These are phyloP conservation scores for Cyclophora punctaria DNA, from an alignment of 2,888 invertebrate species.

Conservation along the genomic window DNA sequence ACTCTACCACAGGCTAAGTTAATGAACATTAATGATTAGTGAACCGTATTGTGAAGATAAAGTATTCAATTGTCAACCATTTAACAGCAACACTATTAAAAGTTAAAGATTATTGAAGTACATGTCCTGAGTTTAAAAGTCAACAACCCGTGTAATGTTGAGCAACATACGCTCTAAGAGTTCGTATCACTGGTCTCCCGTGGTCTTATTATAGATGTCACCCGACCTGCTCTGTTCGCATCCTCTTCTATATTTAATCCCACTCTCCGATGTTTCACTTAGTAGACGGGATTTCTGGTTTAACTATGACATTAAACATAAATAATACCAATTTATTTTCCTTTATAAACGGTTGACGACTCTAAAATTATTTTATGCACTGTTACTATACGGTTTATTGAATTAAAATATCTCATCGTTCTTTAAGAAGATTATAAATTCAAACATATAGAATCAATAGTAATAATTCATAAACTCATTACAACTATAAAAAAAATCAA, in stretches of 20 bases:
- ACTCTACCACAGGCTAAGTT: too few species aligned
- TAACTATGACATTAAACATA: conserved; percentile 9
- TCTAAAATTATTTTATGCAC: too few species aligned
- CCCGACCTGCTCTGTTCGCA: conserved; percentile 61
- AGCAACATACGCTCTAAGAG: conserved; percentile 42
- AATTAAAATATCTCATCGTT: too few species aligned
- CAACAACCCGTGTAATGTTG: conserved; percentile 67
- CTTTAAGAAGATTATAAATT: too few species aligned
- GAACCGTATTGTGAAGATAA: too few species aligned
- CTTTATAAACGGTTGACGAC: too few species aligned
- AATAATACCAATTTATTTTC: too few species aligned
- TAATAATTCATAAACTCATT: too few species aligned
- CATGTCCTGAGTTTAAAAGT: conserved; percentile 33
- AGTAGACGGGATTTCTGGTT: conserved; percentile 40
- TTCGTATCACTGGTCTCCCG: conserved; percentile 64
- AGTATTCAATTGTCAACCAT: too few species aligned
- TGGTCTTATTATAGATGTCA: conserved; percentile 74
- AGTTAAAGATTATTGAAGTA: neutral
- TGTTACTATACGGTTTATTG: too few species aligned
- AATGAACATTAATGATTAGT: too few species aligned
- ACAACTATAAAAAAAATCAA: neutral
- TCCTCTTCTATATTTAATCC: conserved; percentile 71
- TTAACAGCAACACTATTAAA: neutral
- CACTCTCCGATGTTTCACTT: conserved; percentile 46
- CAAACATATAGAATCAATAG: too few species aligned